Evolutionary conservation across 2,797 vertebrate genomes (phyloP).

Genomic region (Steatocranus sp.): DNA sequence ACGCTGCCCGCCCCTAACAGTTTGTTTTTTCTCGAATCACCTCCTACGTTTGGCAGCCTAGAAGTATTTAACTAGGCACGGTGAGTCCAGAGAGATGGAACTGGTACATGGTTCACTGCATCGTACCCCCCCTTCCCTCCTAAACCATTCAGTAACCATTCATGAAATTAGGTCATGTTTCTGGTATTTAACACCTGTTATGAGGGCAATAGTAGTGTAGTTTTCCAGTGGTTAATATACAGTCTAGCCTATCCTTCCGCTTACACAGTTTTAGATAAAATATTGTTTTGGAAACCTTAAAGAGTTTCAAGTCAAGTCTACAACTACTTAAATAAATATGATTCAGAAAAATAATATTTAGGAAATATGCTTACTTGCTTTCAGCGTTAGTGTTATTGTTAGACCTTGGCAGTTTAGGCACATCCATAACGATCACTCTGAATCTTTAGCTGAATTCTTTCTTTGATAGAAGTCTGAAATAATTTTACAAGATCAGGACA

Average conservation of each 20-base stretch:
- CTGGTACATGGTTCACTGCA: conserved; percentile 30
- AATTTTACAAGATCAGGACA: not conserved
- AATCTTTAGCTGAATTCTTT: not conserved
- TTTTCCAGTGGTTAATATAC: not conserved
- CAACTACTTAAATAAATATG: not conserved
- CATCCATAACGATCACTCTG: not conserved
- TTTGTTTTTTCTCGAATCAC: not conserved
- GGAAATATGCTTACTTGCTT: not conserved
- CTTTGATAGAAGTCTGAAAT: not conserved
- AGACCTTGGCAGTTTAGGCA: not conserved
- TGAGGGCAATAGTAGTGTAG: not conserved
- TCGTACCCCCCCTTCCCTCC: not conserved
- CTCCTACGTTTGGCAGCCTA: conserved; percentile 18
- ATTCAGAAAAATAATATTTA: not conserved
- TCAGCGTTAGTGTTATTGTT: not conserved
- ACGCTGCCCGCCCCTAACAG: not conserved
- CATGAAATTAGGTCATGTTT: conserved; percentile 43
- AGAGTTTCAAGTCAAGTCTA: not conserved
- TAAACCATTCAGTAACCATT: conserved; percentile 25
- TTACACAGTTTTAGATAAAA: not conserved
- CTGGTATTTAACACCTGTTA: conserved; percentile 15
- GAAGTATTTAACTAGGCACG: conserved; percentile 23
- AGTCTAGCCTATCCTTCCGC: not conserved
- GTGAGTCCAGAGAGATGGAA: conserved; percentile 31
- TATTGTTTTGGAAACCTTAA: not conserved